A percentile compares a stretch with the other conserved stretches of the same genome.
These are phyloP conservation scores for Olivierus martensii DNA, from an alignment of 1,140 invertebrate species.

Conservation along the genomic window DNA sequence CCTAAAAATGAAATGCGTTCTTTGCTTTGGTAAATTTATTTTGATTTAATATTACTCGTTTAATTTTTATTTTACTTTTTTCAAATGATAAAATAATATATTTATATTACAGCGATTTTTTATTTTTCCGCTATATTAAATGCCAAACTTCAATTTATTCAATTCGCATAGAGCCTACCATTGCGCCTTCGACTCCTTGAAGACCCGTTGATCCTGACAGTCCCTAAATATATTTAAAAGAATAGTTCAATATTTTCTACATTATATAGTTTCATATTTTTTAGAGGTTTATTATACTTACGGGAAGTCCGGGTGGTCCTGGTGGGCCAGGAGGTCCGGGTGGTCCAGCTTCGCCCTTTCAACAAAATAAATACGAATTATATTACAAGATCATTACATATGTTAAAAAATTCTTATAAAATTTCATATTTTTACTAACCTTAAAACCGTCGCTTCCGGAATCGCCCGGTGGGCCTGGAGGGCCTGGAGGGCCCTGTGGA, in stretches of 20 bases:
- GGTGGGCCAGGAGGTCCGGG: background rate
- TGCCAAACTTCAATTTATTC: too few relatives aligned
- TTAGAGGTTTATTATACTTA: too few relatives aligned
- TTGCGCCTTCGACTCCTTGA: constrained; percentile 32
- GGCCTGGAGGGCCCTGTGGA: constrained; percentile 42
- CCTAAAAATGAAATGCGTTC: constrained; percentile 1
- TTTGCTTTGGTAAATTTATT: too few relatives aligned
- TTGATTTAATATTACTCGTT: too few relatives aligned
- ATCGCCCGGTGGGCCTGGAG: constrained; percentile 39
- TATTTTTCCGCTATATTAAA: too few relatives aligned
- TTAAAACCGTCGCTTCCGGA: constrained; percentile 1
- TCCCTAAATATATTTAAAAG: background rate
- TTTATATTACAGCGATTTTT: too few relatives aligned
- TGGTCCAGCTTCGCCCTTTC: background rate
- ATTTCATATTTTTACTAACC: background rate
- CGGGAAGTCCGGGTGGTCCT: background rate
- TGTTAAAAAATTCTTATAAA: background rate
- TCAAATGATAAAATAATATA: too few relatives aligned
- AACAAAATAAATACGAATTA: background rate
- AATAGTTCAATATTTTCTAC: too few relatives aligned
- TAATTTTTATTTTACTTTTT: too few relatives aligned
- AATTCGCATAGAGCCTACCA: too few relatives aligned
- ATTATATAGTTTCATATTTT: too few relatives aligned
- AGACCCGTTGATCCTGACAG: background rate
- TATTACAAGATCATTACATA: background rate